These are phyloP conservation scores for Parambassis ranga DNA, from an alignment of 2,797 vertebrate species.

Conservation along the genomic window DNA sequence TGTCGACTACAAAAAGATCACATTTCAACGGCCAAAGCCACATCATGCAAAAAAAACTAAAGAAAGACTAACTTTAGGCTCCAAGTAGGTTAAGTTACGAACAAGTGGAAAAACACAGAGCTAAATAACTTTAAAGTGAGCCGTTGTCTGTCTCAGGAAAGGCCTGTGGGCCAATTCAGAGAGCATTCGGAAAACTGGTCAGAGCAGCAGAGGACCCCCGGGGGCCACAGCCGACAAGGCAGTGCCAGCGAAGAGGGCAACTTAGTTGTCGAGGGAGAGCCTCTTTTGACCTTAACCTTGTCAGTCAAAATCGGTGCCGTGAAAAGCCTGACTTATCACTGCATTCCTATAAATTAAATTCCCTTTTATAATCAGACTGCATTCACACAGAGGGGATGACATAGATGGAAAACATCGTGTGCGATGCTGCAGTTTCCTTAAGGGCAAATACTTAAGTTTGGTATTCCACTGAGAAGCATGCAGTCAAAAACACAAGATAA, in stretches of 20 bases:
- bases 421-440: not conserved
- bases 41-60: slow-evolving; percentile 38
- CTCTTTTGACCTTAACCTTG: slow-evolving; percentile 41
- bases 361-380: slow-evolving; percentile 1
- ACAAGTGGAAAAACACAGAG: not conserved
- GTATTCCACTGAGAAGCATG: slow-evolving; percentile 10
- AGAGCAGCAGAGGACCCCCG: slow-evolving; percentile 38
- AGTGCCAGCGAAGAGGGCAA: slow-evolving; percentile 23
- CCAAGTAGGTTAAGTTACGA: slow-evolving; percentile 9
- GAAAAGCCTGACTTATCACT: slow-evolving; percentile 43
- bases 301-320: slow-evolving; percentile 42
- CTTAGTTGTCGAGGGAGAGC: slow-evolving; percentile 21
- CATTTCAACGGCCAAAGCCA: slow-evolving; percentile 50
- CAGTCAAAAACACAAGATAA: slow-evolving; percentile 15
- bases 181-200: slow-evolving; percentile 37
- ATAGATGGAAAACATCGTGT: slow-evolving; percentile 9
- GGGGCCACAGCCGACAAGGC: slow-evolving; percentile 31
- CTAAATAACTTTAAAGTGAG: slow-evolving; percentile 30
- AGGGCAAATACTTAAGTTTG: slow-evolving; percentile 26
- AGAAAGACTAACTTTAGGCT: slow-evolving; percentile 32
- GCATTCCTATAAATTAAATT: slow-evolving; percentile 35
- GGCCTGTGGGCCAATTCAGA: slow-evolving; percentile 6
- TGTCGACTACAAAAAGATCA: slow-evolving; percentile 62
- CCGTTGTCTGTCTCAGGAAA: slow-evolving; percentile 6
- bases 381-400: not conserved